Base-by-base conservation (phyloP, 2,888 invertebrate genomes). In the Leptarthrus brevirostris region DNA sequence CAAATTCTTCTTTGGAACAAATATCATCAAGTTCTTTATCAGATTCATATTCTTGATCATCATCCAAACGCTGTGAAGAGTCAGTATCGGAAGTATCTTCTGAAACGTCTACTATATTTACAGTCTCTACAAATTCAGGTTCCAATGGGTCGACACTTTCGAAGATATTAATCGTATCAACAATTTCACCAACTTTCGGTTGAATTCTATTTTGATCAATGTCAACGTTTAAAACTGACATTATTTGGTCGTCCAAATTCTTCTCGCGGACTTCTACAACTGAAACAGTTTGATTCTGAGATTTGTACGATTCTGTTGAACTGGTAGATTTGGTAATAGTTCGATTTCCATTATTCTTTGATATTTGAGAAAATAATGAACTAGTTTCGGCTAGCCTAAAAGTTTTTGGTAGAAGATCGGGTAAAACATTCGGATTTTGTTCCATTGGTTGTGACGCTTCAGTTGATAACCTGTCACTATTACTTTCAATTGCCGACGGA, bases 211-310 rank as follows among this genome's bases (percentile, higher is more conserved):
- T 73, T 16, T 26, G 49, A n/a, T 81, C 81, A 54, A 83, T 75
- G 18, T 79, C 82, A 40, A 83, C 81, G 72, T 80, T 81, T 64
- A 80, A 80, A 2, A 66, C 86, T 3, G 87, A 86, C 77, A 91
- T 89, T 74, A 89, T 87, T 14, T 90, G 88, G 80, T 90, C 90
- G 1, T 89, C 84, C 64, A 93, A 90, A 82, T 92, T 92, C 80
- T 87, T 89, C 80, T 89, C 91, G 77, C 87, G 89, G 0, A 93
- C 88, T 79, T 89, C 92, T 12, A 92, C 92, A 77, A 91, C 86
- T 78, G 88, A 89, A 69, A 88, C 88, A 4, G 86, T 10, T 74
- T 81, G 54, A 6, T 16, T 14, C 20, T 75, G 76, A 69, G 40
- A 58, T 40, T 22, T 20, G 61, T 76, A 76, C 26, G 81, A 81